These are phyloP conservation scores for Megalops cyprinoides DNA, from an alignment of 2,797 vertebrate species.

Conservation along the genomic window DNA sequence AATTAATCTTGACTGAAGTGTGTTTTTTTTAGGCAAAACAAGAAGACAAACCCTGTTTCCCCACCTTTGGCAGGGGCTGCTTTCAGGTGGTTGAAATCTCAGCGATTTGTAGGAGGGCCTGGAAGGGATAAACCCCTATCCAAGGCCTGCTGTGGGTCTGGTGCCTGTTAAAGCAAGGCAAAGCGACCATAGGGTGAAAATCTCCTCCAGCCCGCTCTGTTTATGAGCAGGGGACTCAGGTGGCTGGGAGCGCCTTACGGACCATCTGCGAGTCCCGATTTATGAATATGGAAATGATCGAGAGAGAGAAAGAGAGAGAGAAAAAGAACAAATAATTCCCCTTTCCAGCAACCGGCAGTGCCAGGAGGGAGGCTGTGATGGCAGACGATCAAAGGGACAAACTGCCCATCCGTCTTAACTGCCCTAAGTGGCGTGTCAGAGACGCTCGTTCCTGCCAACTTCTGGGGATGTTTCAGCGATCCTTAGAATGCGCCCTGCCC, in stretches of 20 bases:
- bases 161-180: conserved; percentile 22
- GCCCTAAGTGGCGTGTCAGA: conserved; percentile 15
- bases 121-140: conserved; percentile 48
- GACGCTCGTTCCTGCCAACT: conserved; percentile 15
- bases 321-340: conserved; percentile 14
- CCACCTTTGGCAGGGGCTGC: conserved; percentile 71
- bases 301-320: conserved; percentile 15
- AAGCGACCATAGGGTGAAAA: conserved; percentile 56
- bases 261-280: conserved; percentile 27
- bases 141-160: conserved; percentile 44
- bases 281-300: conserved; percentile 33
- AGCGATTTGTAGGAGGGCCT: conserved; percentile 53
- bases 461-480: background rate
- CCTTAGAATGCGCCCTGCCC: background rate
- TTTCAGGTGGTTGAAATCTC: conserved; percentile 76
- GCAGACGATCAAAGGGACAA: conserved; percentile 65
- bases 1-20: background rate
- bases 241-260: background rate
- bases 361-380: conserved; percentile 41
- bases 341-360: background rate
- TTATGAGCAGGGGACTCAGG: conserved; percentile 4
- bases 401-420: conserved; percentile 45
- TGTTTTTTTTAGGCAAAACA: too few relatives aligned
- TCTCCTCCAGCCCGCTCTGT: conserved; percentile 32
- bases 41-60: too few relatives aligned